A percentile compares a stretch with the other conserved stretches of the same genome.
These are phyloP conservation scores for Myrmophylax atrothorax DNA, from an alignment of 2,113 vertebrate genomes.

Conservation along the genomic window DNA sequence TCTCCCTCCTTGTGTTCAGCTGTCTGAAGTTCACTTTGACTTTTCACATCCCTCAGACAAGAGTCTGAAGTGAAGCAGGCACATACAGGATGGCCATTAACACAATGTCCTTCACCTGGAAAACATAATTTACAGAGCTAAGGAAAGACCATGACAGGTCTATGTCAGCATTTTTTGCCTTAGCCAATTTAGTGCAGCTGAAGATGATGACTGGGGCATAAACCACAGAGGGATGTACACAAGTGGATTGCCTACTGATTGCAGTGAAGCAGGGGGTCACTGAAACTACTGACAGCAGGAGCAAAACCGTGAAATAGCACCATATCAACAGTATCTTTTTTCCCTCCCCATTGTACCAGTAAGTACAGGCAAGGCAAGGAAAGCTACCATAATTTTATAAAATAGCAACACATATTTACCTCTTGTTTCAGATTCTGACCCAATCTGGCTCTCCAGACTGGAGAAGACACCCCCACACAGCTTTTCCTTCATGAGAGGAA, in stretches of 20 bases:
- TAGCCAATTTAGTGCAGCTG: slow-evolving; percentile 45
- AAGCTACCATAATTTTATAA: background rate
- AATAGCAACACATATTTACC: background rate
- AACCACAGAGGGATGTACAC: background rate
- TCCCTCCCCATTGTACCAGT: rapidly evolving
- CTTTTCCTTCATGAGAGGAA: background rate
- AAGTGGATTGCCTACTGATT: background rate
- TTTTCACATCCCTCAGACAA: slow-evolving; percentile 1
- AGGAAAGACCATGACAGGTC: slow-evolving; percentile 25
- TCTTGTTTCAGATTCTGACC: background rate
- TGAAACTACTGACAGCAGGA: background rate
- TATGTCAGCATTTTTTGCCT: slow-evolving; percentile 38
- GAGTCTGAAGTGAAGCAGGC: slow-evolving; percentile 20
- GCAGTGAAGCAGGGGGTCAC: background rate
- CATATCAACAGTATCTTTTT: background rate
- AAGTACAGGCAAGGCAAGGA: background rate
- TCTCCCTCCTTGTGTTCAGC: background rate
- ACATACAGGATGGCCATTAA: slow-evolving; percentile 43
- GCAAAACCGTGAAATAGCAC: background rate
- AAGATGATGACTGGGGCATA: slow-evolving; percentile 20
- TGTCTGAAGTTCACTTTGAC: background rate
- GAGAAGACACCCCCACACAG: rapidly evolving
- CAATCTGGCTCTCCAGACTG: background rate
- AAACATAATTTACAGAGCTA: slow-evolving; percentile 60
- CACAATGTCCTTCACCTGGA: slow-evolving; percentile 60